phyloP scores from a whole-genome alignment of 2,797 vertebrate species.

The Huso huso region DNA sequence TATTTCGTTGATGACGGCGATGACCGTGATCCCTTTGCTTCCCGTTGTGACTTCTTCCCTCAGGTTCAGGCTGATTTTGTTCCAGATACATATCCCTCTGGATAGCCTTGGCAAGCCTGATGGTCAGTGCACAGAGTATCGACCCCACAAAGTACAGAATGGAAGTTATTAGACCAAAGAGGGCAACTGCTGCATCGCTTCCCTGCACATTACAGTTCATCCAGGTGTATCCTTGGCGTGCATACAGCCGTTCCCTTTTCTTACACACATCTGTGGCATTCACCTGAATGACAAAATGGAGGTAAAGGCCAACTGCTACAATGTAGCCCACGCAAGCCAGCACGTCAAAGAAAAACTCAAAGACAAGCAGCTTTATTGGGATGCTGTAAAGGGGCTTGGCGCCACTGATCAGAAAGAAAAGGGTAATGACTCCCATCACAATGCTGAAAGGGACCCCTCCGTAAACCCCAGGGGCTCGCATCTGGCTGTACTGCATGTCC shows the following conservation, averaged over 20 bases:
- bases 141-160: slow-evolving; percentile 66
- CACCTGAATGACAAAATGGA: slow-evolving; percentile 70
- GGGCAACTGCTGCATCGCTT: slow-evolving; percentile 71
- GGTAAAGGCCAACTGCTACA: slow-evolving; percentile 70
- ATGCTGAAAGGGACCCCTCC: slow-evolving; percentile 69
- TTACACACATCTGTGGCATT: slow-evolving; percentile 77
- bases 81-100: no score
- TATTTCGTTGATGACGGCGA: no score
- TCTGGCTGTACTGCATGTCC: slow-evolving; percentile 77
- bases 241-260: slow-evolving; percentile 69
- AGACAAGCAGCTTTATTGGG: slow-evolving; percentile 50
- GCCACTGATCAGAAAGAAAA: slow-evolving; percentile 67
- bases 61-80: no score
- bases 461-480: slow-evolving; percentile 77
- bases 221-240: slow-evolving; percentile 77
- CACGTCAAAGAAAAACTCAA: slow-evolving; percentile 65
- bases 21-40: no score
- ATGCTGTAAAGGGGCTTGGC: slow-evolving; percentile 61
- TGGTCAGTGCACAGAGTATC: slow-evolving; percentile 52
- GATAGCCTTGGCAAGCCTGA: slow-evolving; percentile 31
- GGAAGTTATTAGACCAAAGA: slow-evolving; percentile 76
- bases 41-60: no score
- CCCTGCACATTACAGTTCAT: slow-evolving; percentile 83
- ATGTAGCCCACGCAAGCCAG: slow-evolving; percentile 62
- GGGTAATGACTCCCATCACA: slow-evolving; percentile 50